These are phyloP conservation scores for Fopius arisanus DNA, from an alignment of 1,140 invertebrate species.

Conservation along the genomic window DNA sequence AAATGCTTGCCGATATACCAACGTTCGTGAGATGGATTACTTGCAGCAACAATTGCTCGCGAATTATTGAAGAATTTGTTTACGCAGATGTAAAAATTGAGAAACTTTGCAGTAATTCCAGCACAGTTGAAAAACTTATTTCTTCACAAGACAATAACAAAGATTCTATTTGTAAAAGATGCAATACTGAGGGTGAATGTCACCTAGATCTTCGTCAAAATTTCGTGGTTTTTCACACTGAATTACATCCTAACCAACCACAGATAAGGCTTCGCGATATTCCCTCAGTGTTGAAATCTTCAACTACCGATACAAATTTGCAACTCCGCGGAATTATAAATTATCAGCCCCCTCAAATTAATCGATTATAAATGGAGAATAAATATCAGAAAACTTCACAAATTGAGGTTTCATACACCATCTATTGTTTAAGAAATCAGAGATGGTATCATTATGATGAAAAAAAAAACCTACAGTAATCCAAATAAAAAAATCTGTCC, in stretches of 20 bases:
- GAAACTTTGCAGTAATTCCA: neutral
- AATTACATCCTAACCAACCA: neutral
- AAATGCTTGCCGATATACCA: neutral
- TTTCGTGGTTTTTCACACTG: neutral
- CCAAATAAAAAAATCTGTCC: neutral
- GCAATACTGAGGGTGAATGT: neutral
- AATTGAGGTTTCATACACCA: neutral
- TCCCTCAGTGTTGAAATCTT: neutral
- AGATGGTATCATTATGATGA: neutral
- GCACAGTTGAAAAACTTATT: neutral
- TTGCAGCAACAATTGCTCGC: too few species aligned
- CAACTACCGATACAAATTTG: neutral
- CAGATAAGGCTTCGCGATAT: neutral
- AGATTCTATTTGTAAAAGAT: neutral
- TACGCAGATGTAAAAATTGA: too few species aligned
- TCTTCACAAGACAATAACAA: neutral
- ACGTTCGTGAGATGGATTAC: neutral
- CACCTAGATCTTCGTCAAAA: neutral
- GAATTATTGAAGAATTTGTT: too few species aligned
- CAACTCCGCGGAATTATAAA: neutral
- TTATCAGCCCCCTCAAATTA: neutral
- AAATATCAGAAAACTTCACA: neutral
- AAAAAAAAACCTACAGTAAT: neutral
- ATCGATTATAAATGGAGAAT: neutral
- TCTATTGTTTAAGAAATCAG: neutral